phyloP scores from a whole-genome alignment of 2,113 vertebrate species.

The Boulengeromyrus knoepffleri region DNA sequence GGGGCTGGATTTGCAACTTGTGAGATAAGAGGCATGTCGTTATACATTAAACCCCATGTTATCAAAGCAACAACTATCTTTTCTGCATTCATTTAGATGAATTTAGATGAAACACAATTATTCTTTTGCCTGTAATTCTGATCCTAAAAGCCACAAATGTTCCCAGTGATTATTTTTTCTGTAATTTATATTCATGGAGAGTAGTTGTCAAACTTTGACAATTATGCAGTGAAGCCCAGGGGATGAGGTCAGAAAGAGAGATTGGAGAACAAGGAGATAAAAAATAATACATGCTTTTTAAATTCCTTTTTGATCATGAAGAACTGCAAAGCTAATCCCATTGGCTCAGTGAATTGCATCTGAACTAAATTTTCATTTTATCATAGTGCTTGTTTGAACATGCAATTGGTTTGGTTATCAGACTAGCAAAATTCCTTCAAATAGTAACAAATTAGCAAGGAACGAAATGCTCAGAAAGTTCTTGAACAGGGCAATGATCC shows the following conservation, averaged over 20 bases:
- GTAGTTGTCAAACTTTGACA: conserved; percentile 23
- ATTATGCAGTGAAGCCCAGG: conserved; percentile 14
- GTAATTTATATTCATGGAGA: conserved; percentile 22
- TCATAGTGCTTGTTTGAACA: conserved; percentile 6
- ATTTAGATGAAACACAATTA: background rate
- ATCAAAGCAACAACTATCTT: background rate
- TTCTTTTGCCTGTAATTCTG: background rate
- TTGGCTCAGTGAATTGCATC: conserved; percentile 6
- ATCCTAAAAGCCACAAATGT: background rate
- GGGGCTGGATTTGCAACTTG: background rate
- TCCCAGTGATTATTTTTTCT: background rate
- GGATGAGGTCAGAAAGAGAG: conserved; percentile 20
- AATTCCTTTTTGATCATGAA: conserved; percentile 32
- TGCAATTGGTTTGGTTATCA: background rate
- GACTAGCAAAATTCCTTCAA: background rate
- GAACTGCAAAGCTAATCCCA: conserved; percentile 33
- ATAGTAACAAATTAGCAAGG: background rate
- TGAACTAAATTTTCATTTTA: conserved; percentile 16
- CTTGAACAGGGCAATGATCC: background rate
- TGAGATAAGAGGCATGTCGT: background rate
- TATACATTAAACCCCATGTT: background rate
- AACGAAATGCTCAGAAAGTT: background rate
- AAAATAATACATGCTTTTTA: conserved; percentile 55
- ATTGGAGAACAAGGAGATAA: conserved; percentile 36
- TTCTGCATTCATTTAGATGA: background rate